phyloP scores from a whole-genome alignment of 2,113 vertebrate genomes.

The Lota lota region DNA sequence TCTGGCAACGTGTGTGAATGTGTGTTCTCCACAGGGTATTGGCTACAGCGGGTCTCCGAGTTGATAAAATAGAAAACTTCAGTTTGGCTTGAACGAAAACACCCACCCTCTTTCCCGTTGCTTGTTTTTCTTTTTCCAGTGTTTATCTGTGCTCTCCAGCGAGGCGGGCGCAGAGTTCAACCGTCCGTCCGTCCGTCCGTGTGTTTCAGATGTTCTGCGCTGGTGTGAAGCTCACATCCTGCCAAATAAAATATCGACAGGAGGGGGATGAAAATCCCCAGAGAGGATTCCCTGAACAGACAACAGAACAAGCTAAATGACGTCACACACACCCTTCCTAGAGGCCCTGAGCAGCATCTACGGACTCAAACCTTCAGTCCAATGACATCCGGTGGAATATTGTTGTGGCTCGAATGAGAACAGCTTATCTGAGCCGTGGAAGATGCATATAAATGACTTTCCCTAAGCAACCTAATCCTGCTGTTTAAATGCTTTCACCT shows the following conservation, averaged over 20 bases:
- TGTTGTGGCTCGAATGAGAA: not conserved
- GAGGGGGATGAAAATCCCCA: constrained; percentile 32
- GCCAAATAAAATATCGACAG: constrained; percentile 56
- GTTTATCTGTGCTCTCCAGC: constrained; percentile 56
- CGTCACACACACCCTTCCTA: not conserved
- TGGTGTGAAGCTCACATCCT: constrained; percentile 64
- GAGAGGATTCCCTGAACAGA: constrained; percentile 46
- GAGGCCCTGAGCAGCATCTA: not conserved
- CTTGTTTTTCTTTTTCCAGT: constrained; percentile 55
- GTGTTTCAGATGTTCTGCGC: constrained; percentile 28
- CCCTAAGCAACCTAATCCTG: not conserved
- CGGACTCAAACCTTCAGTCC: constrained; percentile 12
- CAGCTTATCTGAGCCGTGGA: constrained; percentile 1
- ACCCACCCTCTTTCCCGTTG: constrained; percentile 37
- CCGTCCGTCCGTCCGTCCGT: constrained; percentile 52
- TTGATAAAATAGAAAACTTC: constrained; percentile 73
- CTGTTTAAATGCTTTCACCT: constrained; percentile 6
- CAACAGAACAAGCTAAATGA: constrained; percentile 20
- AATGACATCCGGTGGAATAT: constrained; percentile 5
- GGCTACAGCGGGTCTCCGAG: constrained; percentile 37
- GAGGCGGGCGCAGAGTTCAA: constrained; percentile 52
- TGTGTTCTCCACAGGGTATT: constrained; percentile 11
- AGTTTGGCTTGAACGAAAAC: constrained; percentile 56
- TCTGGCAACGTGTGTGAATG: constrained; percentile 20
- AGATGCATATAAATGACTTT: not conserved